Evolutionary conservation across 2,113 vertebrate genomes (phyloP).

Genomic region (Hoplias malabaricus): DNA sequence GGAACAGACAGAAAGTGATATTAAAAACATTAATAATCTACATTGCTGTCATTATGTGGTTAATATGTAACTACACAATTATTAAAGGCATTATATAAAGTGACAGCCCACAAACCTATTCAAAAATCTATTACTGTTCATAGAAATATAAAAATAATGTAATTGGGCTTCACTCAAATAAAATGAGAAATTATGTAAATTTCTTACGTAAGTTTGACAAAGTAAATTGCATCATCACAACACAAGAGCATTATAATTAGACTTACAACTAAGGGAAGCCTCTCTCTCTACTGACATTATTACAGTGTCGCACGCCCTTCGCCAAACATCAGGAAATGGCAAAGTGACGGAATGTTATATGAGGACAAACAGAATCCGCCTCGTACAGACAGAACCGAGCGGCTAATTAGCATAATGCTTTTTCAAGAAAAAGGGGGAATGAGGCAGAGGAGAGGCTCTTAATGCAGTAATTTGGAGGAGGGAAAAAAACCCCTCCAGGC

Average conservation of each 20-base stretch:
- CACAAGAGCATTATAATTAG: neutral
- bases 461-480: neutral
- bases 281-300: neutral
- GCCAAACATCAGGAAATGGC: neutral
- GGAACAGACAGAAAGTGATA: no score
- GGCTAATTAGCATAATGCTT: conserved; percentile 17
- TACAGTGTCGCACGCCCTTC: neutral
- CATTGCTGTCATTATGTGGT: no score
- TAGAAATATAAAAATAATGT: no score
- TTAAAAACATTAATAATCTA: no score
- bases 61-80: no score
- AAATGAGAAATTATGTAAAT: neutral
- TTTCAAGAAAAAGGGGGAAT: neutral
- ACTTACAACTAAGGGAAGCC: neutral
- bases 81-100: no score
- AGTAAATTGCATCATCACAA: neutral
- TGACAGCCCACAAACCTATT: no score
- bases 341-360: neutral
- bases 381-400: neutral
- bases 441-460: neutral
- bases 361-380: neutral
- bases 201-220: neutral
- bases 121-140: no score
- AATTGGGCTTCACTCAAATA: no score
- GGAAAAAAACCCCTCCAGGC: conserved; percentile 3